Percentiles rank a stretch among this genome's conserved stretches.
Conservation (phyloP, 1,140 invertebrate genomes). For the Adelges cooleyi region DNA sequence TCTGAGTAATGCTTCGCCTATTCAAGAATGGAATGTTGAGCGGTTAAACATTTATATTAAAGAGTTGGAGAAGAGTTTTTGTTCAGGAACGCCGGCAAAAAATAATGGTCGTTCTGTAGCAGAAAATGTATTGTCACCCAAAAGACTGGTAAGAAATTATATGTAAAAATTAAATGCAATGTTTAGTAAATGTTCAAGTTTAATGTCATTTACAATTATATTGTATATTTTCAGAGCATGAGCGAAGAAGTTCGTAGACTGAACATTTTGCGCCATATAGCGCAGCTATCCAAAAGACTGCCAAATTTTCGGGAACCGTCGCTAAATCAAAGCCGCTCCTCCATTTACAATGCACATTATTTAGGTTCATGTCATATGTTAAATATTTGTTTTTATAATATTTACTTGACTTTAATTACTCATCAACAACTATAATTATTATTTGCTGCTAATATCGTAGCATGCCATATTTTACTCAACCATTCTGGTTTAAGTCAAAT, state of each 20-base stretch:
- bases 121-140: conserved; percentile 8
- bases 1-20: conserved; percentile 2
- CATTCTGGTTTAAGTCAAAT: too few species aligned
- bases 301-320: conserved; percentile 18
- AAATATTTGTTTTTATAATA: too few species aligned
- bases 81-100: conserved; percentile 8
- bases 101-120: neutral
- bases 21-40: conserved; percentile 21
- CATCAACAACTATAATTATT: too few species aligned
- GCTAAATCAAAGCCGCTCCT: conserved; percentile 2
- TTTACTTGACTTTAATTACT: too few species aligned
- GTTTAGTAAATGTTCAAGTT: too few species aligned
- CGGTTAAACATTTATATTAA: conserved; percentile 19
- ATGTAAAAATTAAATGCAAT: too few species aligned
- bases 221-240: conserved; percentile 4
- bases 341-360: conserved; percentile 21
- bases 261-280: conserved; percentile 26
- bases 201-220: too few species aligned
- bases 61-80: conserved; percentile 18
- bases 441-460: too few species aligned
- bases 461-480: too few species aligned
- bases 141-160: conserved; percentile 14
- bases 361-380: conserved; percentile 11
- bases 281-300: conserved; percentile 27
- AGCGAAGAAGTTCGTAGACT: conserved; percentile 22